A percentile compares a stretch with the other conserved stretches of the same genome.
Conservation (phyloP, 2,797 vertebrate genomes). For the Margarornis squamiger region DNA sequence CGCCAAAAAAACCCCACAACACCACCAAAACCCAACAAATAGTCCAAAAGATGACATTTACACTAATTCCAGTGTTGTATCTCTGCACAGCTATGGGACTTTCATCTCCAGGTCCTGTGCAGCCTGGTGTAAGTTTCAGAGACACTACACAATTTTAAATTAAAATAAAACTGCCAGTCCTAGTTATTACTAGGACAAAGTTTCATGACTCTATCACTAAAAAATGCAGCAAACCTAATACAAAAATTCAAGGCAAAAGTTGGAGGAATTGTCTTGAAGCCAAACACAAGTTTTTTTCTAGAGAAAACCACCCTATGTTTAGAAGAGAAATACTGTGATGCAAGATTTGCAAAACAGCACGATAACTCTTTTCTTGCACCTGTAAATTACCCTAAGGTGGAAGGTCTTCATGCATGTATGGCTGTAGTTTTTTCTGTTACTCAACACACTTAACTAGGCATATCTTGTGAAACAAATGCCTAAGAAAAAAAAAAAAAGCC, state of each 20-base stretch:
- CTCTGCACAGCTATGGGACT: not conserved
- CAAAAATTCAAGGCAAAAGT: not conserved
- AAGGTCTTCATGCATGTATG: not conserved
- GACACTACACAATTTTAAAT: fast-evolving
- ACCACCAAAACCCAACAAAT: not conserved
- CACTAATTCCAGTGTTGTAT: not conserved
- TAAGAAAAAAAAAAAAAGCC: not conserved
- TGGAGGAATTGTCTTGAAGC: not conserved
- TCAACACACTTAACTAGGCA: not conserved
- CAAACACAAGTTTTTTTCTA: not conserved
- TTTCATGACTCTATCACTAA: not conserved
- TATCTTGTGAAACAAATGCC: not conserved
- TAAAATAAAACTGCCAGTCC: not conserved
- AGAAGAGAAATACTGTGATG: not conserved
- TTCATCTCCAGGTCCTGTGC: not conserved
- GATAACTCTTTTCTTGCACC: not conserved
- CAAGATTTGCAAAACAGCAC: not conserved
- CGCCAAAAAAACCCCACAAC: too few relatives aligned
- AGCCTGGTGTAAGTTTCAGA: not conserved
- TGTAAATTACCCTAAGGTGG: not conserved
- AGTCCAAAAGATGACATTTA: not conserved
- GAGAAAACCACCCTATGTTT: not conserved
- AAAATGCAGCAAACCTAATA: not conserved
- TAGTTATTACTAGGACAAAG: not conserved
- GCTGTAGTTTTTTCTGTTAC: not conserved